Conservation (phyloP, 2,888 invertebrate genomes). For the Erebia palarica region DNA sequence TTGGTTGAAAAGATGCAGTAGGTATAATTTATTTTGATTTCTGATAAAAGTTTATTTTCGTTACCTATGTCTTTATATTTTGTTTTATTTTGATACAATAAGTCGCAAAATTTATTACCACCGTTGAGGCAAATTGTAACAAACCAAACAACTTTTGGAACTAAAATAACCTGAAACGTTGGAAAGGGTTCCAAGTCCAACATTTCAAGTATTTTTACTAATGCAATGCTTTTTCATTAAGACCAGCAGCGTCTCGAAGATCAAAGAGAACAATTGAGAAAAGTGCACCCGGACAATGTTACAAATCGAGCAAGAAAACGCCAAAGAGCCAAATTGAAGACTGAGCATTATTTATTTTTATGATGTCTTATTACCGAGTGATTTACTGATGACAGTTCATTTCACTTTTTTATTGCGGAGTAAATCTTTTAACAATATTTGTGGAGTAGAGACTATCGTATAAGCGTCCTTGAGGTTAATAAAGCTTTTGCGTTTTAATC, state of each 20-base stretch:
- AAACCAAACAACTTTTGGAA: constrained; percentile 8
- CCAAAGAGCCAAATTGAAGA: constrained; percentile 62
- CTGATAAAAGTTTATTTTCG: not conserved
- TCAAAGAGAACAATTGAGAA: constrained; percentile 57
- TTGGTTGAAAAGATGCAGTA: not conserved
- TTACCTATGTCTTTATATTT: constrained; percentile 1
- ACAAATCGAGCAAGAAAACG: constrained; percentile 53
- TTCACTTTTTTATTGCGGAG: constrained; percentile 53
- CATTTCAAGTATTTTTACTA: constrained; percentile 22
- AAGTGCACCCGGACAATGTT: constrained; percentile 61
- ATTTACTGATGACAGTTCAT: constrained; percentile 63
- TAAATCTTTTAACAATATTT: constrained; percentile 39
- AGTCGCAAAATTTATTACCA: not conserved
- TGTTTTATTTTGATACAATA: constrained; percentile 12
- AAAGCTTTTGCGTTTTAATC: constrained; percentile 5
- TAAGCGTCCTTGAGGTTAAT: not conserved
- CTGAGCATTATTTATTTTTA: constrained; percentile 66
- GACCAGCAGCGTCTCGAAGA: constrained; percentile 43
- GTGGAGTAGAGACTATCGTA: constrained; percentile 9
- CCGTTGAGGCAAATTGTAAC: not conserved
- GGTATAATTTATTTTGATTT: not conserved
- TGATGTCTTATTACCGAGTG: constrained; percentile 69
- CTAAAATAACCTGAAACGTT: constrained; percentile 18
- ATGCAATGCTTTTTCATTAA: constrained; percentile 33
- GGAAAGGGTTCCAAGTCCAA: constrained; percentile 7